A percentile compares a stretch with the other conserved stretches of the same genome.
Conservation (phyloP, 2,797 vertebrate species). For the Alcedo atthis region DNA sequence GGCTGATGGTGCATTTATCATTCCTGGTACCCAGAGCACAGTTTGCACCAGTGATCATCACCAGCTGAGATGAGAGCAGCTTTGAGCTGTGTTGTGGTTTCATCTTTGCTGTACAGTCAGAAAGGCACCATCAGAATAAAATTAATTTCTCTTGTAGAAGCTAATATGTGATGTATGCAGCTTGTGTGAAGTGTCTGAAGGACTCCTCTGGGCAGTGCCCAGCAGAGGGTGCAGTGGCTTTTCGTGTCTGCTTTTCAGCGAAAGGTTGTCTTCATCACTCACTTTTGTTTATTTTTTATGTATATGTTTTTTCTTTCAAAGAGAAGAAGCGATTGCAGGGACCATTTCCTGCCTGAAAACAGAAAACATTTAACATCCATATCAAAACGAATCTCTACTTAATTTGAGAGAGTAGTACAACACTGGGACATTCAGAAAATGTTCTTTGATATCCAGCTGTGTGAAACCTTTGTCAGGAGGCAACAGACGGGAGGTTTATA, state of each 20-base stretch:
- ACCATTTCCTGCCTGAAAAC: neutral
- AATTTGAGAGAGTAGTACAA: neutral
- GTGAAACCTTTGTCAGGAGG: fast-evolving
- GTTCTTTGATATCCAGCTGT: neutral
- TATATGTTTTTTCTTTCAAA: neutral
- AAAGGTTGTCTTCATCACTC: neutral
- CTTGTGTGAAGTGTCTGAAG: neutral
- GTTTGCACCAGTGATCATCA: neutral
- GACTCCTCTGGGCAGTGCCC: neutral
- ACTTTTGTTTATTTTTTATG: neutral
- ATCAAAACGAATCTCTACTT: neutral
- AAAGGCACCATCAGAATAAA: neutral
- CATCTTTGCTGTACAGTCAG: neutral
- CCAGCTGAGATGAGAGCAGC: neutral
- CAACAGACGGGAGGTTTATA: neutral
- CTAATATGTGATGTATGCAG: fast-evolving
- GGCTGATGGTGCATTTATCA: neutral
- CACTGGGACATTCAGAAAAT: neutral
- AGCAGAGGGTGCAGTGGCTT: slow-evolving; percentile 56
- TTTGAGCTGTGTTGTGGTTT: neutral
- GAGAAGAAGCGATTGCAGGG: neutral
- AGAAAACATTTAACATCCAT: neutral
- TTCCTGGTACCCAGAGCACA: neutral
- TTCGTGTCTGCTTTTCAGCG: neutral
- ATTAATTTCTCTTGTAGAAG: neutral